Evolutionary conservation across 2,888 invertebrate species (phyloP), one percentile per base, ranked within the genome.

Genomic region (Cantharis lateralis): DNA sequence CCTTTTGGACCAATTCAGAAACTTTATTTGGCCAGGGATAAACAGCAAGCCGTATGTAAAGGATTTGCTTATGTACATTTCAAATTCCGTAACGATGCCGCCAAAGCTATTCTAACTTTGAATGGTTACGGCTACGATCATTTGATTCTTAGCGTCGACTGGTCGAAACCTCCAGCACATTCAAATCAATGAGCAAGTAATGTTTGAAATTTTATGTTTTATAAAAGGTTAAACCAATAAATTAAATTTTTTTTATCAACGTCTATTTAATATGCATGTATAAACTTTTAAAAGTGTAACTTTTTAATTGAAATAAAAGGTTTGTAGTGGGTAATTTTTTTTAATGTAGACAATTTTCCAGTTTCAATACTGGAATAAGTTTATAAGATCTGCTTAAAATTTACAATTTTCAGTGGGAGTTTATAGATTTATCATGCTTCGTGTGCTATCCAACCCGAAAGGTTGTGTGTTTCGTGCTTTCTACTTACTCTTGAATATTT

Each of bases 51-150:
- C 10, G 90, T 92, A n/a, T 96, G 96, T 89, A 96, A 98, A 91
- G 99, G 99, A 78, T 99, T 99, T 89, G 99, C 99, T 13, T 99
- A 99, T 87, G 97, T 99, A 78, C 99, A 98, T 86, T 99, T 97
- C 89, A 96, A 96, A 88, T 94, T 94, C 83, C 92, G 95, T 83
- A 94, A 94, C 84, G 97, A 98, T 89, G 98, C 98, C 64, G 95
- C 96, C 4, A 93, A 95, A 84, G 99, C 99, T 75, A 98, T 99
- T 85, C 91, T 93, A 78, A 92, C 92, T 72, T 91, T 99, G 13
- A 95, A 98, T 85, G 98, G 98, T 0, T 95, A 96, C 87, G 98
- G 98, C 79, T 99, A 98, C 87, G 98, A 99, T 89, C 98, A 99
- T 90, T 93, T 99, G 83, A 99, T 99, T 88, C 91, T 99, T 72